Percentiles rank a stretch among this genome's conserved stretches.
Evolutionary conservation across 2,113 vertebrate species (phyloP).

Genomic region (Murina feae): DNA sequence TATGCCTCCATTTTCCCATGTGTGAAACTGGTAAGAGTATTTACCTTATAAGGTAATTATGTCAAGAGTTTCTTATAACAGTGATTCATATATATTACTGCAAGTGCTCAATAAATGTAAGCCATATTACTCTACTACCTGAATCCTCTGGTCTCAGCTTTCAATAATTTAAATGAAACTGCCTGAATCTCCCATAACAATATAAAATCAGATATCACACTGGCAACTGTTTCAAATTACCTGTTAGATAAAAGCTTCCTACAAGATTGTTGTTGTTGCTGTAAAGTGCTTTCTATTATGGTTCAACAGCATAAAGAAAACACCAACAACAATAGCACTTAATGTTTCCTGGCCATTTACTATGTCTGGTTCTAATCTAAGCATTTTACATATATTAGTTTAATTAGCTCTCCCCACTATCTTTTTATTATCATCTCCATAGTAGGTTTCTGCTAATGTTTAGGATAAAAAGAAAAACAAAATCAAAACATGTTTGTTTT

Average conservation of each 20-base stretch:
- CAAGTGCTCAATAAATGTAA: background rate
- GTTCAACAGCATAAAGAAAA: background rate
- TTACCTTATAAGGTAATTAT: background rate
- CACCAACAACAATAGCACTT: background rate
- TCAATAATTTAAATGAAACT: slow-evolving; percentile 9
- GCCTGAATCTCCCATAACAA: background rate
- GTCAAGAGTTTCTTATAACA: background rate
- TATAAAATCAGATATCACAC: background rate
- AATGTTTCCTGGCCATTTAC: background rate
- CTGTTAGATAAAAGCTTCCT: background rate
- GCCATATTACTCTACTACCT: background rate
- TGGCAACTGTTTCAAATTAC: background rate
- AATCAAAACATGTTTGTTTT: background rate
- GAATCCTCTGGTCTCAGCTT: background rate
- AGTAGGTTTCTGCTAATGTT: background rate
- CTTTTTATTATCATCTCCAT: background rate
- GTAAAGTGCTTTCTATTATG: background rate
- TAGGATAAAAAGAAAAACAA: background rate
- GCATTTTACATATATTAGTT: background rate
- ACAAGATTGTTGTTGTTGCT: background rate
- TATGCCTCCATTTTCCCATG: background rate
- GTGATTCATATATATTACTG: background rate
- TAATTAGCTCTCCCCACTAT: background rate
- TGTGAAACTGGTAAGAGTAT: background rate
- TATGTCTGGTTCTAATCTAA: background rate